phyloP scores from a whole-genome alignment of 2,888 invertebrate genomes.

The Camptogramma bilineatum region DNA sequence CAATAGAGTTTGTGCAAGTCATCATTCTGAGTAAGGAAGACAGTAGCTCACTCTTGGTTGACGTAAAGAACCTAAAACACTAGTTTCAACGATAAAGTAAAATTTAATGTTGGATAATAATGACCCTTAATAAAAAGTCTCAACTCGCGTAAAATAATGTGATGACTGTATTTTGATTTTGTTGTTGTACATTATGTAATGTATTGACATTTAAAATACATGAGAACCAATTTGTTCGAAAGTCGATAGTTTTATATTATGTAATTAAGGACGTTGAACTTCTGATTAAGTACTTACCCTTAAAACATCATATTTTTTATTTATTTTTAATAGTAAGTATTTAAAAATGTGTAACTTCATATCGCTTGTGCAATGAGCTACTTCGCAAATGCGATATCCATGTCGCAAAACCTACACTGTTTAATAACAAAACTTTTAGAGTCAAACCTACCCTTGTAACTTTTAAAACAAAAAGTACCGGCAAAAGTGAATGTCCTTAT shows the following conservation, averaged over 20 bases:
- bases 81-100: neutral
- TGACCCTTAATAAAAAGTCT: no score
- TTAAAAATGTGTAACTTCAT: neutral
- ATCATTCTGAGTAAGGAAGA: constrained; percentile 41
- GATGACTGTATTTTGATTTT: no score
- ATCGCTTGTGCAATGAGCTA: neutral
- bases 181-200: no score
- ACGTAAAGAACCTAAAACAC: neutral
- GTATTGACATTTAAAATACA: no score
- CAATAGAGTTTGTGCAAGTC: constrained; percentile 47
- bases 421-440: constrained; percentile 37
- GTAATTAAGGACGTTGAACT: no score
- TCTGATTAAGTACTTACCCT: constrained; percentile 1
- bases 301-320: no score
- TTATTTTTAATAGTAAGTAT: no score
- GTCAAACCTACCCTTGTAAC: constrained; percentile 52
- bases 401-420: constrained; percentile 1
- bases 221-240: no score
- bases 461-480: constrained; percentile 56
- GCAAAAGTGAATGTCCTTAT: constrained; percentile 76
- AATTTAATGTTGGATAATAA: neutral
- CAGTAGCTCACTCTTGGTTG: neutral
- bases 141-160: no score
- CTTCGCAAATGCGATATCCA: constrained; percentile 4
- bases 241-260: no score